phyloP scores from a whole-genome alignment of 2,797 vertebrate genomes.

The Tapera naevia region DNA sequence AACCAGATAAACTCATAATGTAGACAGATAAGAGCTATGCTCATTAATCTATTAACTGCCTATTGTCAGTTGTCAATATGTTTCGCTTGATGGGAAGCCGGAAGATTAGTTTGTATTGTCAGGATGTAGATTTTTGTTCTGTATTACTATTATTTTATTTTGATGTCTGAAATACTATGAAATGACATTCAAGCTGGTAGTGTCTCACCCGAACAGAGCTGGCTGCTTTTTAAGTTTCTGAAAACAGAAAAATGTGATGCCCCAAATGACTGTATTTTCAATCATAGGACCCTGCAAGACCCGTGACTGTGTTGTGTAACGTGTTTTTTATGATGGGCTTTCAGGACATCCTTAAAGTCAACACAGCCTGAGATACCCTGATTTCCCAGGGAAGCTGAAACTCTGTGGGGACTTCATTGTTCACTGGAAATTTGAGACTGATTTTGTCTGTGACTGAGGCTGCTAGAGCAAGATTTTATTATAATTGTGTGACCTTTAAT shows the following conservation, averaged over 20 bases:
- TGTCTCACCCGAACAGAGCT: not conserved
- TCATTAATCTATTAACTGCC: slow-evolving; percentile 76
- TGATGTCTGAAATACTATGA: not conserved
- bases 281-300: not conserved
- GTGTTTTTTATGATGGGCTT: not conserved
- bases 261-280: not conserved
- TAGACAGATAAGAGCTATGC: slow-evolving; percentile 67
- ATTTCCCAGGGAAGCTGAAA: slow-evolving; percentile 58
- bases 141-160: slow-evolving; percentile 44
- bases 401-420: slow-evolving; percentile 64
- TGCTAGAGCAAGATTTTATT: slow-evolving; percentile 69
- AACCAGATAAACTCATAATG: slow-evolving; percentile 74
- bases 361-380: slow-evolving; percentile 56
- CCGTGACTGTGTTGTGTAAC: not conserved
- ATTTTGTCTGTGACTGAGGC: slow-evolving; percentile 63
- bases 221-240: slow-evolving; percentile 12
- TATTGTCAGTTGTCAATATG: slow-evolving; percentile 72
- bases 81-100: slow-evolving; percentile 55
- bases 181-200: not conserved
- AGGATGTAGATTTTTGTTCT: slow-evolving; percentile 41
- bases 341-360: slow-evolving; percentile 65
- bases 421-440: slow-evolving; percentile 68
- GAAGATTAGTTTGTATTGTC: slow-evolving; percentile 70
- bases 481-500: slow-evolving; percentile 73
- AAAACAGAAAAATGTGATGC: not conserved